Conservation (phyloP, 2,888 invertebrate species). For the Meloe dianella region DNA sequence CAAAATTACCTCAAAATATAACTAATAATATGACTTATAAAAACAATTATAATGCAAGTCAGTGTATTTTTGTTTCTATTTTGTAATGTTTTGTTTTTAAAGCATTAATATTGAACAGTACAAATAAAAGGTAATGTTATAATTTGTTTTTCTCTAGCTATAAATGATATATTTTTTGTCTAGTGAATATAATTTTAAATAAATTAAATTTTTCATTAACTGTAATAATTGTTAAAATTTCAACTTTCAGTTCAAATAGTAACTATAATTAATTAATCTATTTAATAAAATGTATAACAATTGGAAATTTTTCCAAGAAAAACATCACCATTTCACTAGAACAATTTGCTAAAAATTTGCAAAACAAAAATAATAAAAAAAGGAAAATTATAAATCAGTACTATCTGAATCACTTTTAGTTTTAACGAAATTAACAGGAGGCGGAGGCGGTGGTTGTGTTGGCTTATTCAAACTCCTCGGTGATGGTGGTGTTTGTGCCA, state of each 20-base stretch:
- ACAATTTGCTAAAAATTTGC: constrained; percentile 21
- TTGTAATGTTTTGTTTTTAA: constrained; percentile 13
- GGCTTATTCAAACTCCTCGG: constrained; percentile 56
- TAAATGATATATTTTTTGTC: constrained; percentile 17
- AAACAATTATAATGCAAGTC: constrained; percentile 28
- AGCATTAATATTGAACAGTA: constrained; percentile 23
- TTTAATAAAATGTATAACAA: constrained; percentile 13
- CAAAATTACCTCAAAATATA: constrained; percentile 3
- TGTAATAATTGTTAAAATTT: constrained; percentile 35
- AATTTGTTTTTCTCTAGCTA: neutral
- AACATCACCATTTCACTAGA: constrained; percentile 41
- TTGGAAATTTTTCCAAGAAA: constrained; percentile 31
- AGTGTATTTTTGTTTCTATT: constrained; percentile 22
- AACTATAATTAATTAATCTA: constrained; percentile 23
- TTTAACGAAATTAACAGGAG: constrained; percentile 44
- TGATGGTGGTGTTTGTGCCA: constrained; percentile 49
- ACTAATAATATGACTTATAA: neutral
- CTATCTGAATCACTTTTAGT: constrained; percentile 48
- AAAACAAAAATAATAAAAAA: constrained; percentile 14
- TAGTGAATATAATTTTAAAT: constrained; percentile 3
- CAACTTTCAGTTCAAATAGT: constrained; percentile 38
- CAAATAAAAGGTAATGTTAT: constrained; percentile 16
- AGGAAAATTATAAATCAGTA: constrained; percentile 53
- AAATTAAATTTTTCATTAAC: constrained; percentile 12
- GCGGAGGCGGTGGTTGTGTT: constrained; percentile 59